Evolutionary conservation across 1,140 invertebrate species (phyloP), one percentile per base, ranked within the genome.

Genomic region (Aricia agestis): DNA sequence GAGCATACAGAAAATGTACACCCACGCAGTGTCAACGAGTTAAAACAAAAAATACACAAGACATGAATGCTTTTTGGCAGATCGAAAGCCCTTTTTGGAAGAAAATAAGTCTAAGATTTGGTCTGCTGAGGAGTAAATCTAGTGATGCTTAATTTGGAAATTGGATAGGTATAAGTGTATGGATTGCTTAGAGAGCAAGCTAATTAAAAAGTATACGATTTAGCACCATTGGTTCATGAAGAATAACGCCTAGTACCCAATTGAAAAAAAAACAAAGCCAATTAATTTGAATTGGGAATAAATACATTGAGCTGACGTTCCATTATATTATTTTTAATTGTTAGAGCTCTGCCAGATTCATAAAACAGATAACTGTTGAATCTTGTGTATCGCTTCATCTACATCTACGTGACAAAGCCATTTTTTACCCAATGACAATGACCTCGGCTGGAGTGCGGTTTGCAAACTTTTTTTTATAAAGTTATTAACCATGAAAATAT

Each of bases 291-390:
- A 52, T 52, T 52, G 45, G 13, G 36, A 36, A 36, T 7, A 36
- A 1, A 1, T 25, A 25, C 25, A 25, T 25, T 25, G 25, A 2
- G 25, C 1, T 3, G 25, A 36, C 9, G 36, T 36, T 36, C 9
- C 36, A 36, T 5, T 36, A 4, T 36, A 36, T 36, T 9, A 36
- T 36, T 36, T 36, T 9, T 36, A 36, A 52, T 52, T 52, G 45
- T 52, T 52, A 52, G 45, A 52, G 13, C 45, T 52, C 45, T 19
- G 11, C 18, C 59, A 19, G 59, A 63, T 18, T 25, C 59, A 63
- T 13, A 63, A 17, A 17, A 59, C n/a, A 59, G n/a, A 63, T 63
- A 63, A 63, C 59, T 63, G 59, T 59, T 59, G 58, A 59, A 18
- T 18, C 10, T 63, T 9, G 59, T 19, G 59, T 63, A 63, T 63